A percentile compares a stretch with the other conserved stretches of the same genome.
phyloP scores from a whole-genome alignment of 92 coral and sea anemone genomes.

The Muricea muricata region DNA sequence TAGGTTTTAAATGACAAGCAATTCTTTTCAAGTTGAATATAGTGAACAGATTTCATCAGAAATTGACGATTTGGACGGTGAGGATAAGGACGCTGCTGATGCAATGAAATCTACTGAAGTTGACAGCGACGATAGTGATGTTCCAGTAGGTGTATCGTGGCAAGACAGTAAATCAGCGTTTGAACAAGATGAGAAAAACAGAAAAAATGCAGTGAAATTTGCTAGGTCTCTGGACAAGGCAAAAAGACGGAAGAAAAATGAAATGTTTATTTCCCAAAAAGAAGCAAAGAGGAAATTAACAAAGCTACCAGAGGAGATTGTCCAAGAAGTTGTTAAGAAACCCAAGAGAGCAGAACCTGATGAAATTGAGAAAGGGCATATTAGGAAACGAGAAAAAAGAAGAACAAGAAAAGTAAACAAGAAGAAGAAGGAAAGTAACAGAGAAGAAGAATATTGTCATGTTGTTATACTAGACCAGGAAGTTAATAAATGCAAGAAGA shows the following conservation, averaged over 20 bases:
- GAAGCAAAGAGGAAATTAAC: slow-evolving; percentile 71
- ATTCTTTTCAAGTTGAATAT: neutral
- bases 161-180: slow-evolving; percentile 75
- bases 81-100: neutral
- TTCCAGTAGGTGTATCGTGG: slow-evolving; percentile 84
- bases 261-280: slow-evolving; percentile 50
- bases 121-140: slow-evolving; percentile 64
- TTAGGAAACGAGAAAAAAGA: no score
- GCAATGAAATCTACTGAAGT: neutral
- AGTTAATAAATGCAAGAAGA: slow-evolving; percentile 62
- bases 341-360: slow-evolving; percentile 27
- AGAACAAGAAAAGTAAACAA: slow-evolving; percentile 70
- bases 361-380: slow-evolving; percentile 37
- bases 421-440: slow-evolving; percentile 6
- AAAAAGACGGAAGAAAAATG: slow-evolving; percentile 73
- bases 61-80: neutral
- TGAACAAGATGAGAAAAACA: slow-evolving; percentile 62
- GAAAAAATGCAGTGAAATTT: slow-evolving; percentile 62
- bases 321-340: slow-evolving; percentile 75
- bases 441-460: slow-evolving; percentile 37
- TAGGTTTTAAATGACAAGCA: neutral
- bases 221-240: slow-evolving; percentile 72
- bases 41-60: neutral
- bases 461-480: slow-evolving; percentile 75
- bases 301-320: slow-evolving; percentile 77